Evolutionary conservation across 92 coral and sea anemone species (phyloP).

Genomic region (Heteractis magnifica): DNA sequence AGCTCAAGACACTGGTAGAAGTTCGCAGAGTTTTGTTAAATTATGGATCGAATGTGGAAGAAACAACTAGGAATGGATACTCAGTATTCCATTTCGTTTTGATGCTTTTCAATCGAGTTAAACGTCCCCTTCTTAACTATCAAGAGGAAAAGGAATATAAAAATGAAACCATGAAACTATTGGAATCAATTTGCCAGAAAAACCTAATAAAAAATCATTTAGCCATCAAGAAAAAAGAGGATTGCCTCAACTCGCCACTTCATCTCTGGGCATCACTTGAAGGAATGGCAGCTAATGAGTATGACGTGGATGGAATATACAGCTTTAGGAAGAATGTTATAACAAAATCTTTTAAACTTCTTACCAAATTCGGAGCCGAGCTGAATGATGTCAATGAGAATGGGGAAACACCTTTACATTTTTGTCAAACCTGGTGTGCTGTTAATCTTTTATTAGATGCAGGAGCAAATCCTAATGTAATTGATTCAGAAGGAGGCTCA

Average conservation of each 20-base stretch:
- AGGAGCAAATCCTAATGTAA: slow-evolving; percentile 13
- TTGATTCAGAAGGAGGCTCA: neutral
- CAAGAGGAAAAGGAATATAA: neutral
- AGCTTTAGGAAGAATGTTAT: neutral
- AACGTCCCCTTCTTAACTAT: neutral
- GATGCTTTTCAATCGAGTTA: neutral
- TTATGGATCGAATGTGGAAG: neutral
- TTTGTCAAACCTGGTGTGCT: neutral
- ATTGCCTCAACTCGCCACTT: neutral
- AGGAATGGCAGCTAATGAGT: neutral
- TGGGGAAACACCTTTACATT: slow-evolving; percentile 12
- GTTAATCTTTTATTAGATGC: slow-evolving; percentile 3
- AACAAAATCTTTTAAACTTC: neutral
- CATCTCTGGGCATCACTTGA: neutral
- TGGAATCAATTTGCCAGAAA: neutral
- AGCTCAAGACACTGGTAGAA: neutral
- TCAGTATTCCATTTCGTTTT: neutral
- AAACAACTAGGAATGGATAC: neutral
- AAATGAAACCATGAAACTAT: neutral
- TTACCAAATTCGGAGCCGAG: neutral
- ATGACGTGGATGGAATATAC: no score
- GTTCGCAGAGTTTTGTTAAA: neutral
- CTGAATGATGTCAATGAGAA: neutral
- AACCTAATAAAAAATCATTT: no score
- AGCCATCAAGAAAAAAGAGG: neutral